phyloP scores from a whole-genome alignment of 2,888 invertebrate species.

The Melolontha melolontha region DNA sequence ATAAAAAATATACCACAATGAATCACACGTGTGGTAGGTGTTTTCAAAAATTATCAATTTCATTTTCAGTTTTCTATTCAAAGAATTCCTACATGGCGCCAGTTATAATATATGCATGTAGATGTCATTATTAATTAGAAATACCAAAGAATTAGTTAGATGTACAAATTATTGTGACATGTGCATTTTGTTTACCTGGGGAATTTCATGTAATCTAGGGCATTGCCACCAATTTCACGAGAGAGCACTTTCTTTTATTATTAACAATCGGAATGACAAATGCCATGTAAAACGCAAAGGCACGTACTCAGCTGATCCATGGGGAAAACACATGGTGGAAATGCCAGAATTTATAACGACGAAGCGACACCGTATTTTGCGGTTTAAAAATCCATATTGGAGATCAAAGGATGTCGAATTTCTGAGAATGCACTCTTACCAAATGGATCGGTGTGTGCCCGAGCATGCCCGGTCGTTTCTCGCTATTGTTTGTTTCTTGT shows the following conservation, averaged over 20 bases:
- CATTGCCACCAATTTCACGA: slow-evolving; percentile 29
- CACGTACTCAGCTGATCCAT: slow-evolving; percentile 43
- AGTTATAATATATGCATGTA: too few relatives aligned
- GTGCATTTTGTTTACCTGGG: slow-evolving; percentile 25
- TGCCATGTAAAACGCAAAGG: not conserved
- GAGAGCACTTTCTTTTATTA: slow-evolving; percentile 23
- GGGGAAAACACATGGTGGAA: slow-evolving; percentile 44
- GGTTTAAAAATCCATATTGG: slow-evolving; percentile 43
- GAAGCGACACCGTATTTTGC: slow-evolving; percentile 36
- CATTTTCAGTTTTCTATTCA: too few relatives aligned
- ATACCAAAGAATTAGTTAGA: too few relatives aligned
- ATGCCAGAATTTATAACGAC: slow-evolving; percentile 36
- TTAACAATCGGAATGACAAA: not conserved
- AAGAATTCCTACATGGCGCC: too few relatives aligned
- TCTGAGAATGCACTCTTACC: slow-evolving; percentile 16
- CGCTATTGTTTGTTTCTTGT: not conserved
- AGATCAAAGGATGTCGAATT: slow-evolving; percentile 41
- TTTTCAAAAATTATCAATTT: too few relatives aligned
- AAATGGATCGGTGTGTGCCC: slow-evolving; percentile 6
- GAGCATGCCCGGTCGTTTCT: not conserved
- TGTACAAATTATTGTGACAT: too few relatives aligned
- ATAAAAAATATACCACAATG: too few relatives aligned
- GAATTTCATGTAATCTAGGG: slow-evolving; percentile 25
- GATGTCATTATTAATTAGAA: too few relatives aligned
- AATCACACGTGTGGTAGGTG: too few relatives aligned